Evolutionary conservation across 1,140 invertebrate genomes (phyloP).

Genomic region (Nasonia giraulti): DNA sequence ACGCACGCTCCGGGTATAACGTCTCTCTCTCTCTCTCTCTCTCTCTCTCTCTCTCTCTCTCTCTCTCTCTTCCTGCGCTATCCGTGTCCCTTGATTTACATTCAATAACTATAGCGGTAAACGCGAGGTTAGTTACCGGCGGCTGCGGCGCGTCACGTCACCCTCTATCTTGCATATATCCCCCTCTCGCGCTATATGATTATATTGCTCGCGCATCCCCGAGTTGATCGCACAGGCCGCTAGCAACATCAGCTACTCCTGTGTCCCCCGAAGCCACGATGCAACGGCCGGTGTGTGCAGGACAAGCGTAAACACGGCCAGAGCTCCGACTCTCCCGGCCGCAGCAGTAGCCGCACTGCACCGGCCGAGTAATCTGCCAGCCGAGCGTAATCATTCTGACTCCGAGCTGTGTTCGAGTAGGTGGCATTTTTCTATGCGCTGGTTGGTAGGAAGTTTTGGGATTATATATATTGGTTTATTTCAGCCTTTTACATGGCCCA

Average conservation of each 20-base stretch:
- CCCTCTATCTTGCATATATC: background rate
- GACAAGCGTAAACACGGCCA: conserved; percentile 29
- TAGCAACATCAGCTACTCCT: background rate
- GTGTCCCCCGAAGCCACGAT: background rate
- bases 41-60: background rate
- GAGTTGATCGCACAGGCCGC: background rate
- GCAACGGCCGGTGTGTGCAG: background rate
- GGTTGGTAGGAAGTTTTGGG: background rate
- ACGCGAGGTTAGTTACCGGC: conserved; percentile 59
- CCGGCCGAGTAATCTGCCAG: background rate
- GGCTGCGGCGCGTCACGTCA: background rate
- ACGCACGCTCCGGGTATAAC: background rate
- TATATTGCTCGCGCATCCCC: conserved; percentile 4
- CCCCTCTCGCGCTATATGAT: conserved; percentile 11
- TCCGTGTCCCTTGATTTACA: conserved; percentile 57
- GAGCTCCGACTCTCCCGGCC: background rate
- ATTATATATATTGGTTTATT: too few species aligned
- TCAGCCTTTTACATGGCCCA: too few species aligned
- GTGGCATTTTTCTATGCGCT: background rate
- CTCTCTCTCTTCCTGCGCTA: background rate
- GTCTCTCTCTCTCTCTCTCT: background rate
- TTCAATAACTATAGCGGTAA: conserved; percentile 61
- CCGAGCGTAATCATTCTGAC: conserved; percentile 11
- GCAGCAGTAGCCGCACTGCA: too few species aligned
- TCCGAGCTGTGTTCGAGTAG: background rate